A percentile compares a stretch with the other conserved stretches of the same genome.
Conservation (phyloP, 2,797 vertebrate species). For the Manis crassicaudata region DNA sequence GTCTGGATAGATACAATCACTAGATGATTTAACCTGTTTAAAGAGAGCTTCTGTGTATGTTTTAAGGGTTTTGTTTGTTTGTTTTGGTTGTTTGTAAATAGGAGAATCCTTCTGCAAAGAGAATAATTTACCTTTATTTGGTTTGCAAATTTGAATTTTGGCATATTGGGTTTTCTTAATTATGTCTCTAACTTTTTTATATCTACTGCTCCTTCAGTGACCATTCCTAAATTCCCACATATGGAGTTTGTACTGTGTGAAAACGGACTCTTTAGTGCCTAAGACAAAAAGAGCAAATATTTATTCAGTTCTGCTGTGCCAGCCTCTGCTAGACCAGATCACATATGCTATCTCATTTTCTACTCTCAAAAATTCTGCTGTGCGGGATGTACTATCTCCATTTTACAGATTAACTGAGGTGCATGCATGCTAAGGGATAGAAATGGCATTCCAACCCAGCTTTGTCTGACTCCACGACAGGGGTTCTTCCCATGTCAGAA, state of each 20-base stretch:
- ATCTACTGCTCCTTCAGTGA: not conserved
- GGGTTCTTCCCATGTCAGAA: not conserved
- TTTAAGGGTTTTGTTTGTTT: not conserved
- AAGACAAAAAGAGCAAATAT: not conserved
- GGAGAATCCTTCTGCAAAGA: not conserved
- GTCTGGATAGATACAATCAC: not conserved
- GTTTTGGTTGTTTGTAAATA: not conserved
- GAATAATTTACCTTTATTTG: constrained; percentile 7
- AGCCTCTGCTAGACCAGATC: not conserved
- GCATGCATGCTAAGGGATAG: not conserved
- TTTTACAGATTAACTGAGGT: not conserved
- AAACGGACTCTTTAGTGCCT: not conserved
- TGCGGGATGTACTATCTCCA: not conserved
- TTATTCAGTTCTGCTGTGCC: not conserved
- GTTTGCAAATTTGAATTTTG: constrained; percentile 12
- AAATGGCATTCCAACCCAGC: not conserved
- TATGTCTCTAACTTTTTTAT: not conserved
- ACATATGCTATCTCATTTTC: not conserved
- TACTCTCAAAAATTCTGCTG: not conserved
- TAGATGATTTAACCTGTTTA: not conserved
- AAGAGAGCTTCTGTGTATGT: not conserved
- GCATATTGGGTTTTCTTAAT: not conserved
- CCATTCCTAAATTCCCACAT: not conserved
- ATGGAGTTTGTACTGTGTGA: not conserved
- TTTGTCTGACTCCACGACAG: not conserved